phyloP scores from a whole-genome alignment of 2,113 vertebrate species.

The Cyanocitta stelleri region DNA sequence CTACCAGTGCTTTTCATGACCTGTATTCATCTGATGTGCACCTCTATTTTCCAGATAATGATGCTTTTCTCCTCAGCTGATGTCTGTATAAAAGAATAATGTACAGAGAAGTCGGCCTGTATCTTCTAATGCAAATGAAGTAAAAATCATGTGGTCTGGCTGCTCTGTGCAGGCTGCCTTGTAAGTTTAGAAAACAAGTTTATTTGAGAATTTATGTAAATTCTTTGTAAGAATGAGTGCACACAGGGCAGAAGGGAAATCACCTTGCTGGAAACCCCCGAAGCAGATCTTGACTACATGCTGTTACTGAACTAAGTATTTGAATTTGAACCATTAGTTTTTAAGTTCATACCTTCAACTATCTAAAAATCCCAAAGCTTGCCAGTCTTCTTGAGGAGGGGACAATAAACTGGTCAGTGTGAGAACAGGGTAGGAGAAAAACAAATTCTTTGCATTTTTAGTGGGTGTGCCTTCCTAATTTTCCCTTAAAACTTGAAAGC shows the following conservation, averaged over 20 bases:
- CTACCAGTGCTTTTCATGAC: not conserved
- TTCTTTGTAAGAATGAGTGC: constrained; percentile 69
- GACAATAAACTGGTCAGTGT: not conserved
- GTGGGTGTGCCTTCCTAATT: not conserved
- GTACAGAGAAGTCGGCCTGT: not conserved
- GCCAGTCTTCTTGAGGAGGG: not conserved
- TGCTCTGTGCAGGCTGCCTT: not conserved
- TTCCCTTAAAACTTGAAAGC: not conserved
- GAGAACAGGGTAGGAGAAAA: not conserved
- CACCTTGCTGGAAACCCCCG: constrained; percentile 74
- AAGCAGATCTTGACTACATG: not conserved
- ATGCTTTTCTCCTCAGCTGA: not conserved
- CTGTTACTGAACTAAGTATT: not conserved
- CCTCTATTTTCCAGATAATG: not conserved
- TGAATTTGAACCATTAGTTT: constrained; percentile 9
- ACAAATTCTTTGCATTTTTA: not conserved
- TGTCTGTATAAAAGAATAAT: not conserved
- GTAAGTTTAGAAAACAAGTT: constrained; percentile 47
- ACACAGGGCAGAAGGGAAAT: constrained; percentile 66
- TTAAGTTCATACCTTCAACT: not conserved
- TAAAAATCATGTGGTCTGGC: not conserved
- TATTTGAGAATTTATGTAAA: constrained; percentile 73
- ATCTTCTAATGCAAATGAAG: not conserved
- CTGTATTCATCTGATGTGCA: not conserved
- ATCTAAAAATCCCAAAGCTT: not conserved